Evolutionary conservation across 2,113 vertebrate species (phyloP), one percentile per base, ranked within the genome.

Genomic region (Semicossyphus pulcher): DNA sequence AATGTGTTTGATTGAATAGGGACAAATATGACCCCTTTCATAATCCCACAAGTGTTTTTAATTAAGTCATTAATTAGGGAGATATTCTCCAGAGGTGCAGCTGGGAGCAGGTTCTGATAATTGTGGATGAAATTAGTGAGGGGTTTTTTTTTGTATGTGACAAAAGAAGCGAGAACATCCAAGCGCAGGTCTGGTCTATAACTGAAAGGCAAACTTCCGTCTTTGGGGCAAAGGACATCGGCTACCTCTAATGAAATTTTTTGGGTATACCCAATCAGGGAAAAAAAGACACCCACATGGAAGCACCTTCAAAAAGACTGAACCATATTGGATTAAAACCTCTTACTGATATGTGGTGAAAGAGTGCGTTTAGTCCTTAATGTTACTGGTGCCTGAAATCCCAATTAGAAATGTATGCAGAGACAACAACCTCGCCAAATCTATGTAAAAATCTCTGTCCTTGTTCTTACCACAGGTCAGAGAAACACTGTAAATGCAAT

Each of bases 41-140:
- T 66, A 87, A 53, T 88, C 80, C 72, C 89, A 81, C 63, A 72
- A 88, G 76, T 83, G 75, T 71, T 90, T 91, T 91, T 92, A 90
- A 92, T 92, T 88, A 91, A 92, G 84, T 83, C 83, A 89, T 92
- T 92, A 91, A 92, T 93, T 90, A 90, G 87, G 34, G 58, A 80
- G 63, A 78, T 60, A 68, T 71, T 58, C 83, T 82, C 84, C 54
- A 53, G 90, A 80, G 85, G 85, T 81, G 56, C 65, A 73, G 62
- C 86, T 82, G 48, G 48, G 48, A 80, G 70, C 72, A 58, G 44
- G 53, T 81, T 84, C 57, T 82, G 74, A 78, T 80, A 56, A 78
- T 57, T 74, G 72, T 78, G 31, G 31, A 53, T 14, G n/a, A 44
- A 83, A 78, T 81, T 69, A 75, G 54, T 64, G 42, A 48, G n/a